Evolutionary conservation across 2,888 invertebrate species (phyloP).

Genomic region (Luperina testacea): DNA sequence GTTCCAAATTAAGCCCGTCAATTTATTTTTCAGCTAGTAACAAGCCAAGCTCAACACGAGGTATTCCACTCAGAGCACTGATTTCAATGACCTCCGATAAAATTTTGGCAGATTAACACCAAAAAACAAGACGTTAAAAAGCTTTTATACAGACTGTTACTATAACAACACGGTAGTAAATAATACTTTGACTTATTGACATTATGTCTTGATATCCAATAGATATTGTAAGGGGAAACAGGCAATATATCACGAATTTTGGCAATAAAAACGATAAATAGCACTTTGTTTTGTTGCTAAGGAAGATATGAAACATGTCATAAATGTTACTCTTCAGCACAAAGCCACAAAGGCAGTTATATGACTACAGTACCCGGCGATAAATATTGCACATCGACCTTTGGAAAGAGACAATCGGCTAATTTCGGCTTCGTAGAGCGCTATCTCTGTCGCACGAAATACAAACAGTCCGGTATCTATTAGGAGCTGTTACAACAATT

Average conservation of each 20-base stretch:
- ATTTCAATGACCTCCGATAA: not conserved
- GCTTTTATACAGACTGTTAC: not conserved
- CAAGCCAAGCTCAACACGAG: not conserved
- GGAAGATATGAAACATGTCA: slow-evolving; percentile 36
- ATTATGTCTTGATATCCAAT: slow-evolving; percentile 49
- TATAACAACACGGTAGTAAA: slow-evolving; percentile 34
- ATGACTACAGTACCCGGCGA: not conserved
- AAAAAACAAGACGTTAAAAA: slow-evolving; percentile 12
- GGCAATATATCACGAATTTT: slow-evolving; percentile 52
- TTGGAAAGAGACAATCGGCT: too few relatives aligned
- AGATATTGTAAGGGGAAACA: slow-evolving; percentile 32
- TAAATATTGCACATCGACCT: too few relatives aligned
- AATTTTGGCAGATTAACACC: slow-evolving; percentile 14
- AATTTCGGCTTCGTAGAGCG: too few relatives aligned
- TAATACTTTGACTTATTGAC: slow-evolving; percentile 41
- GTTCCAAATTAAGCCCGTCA: not conserved
- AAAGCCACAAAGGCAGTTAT: not conserved
- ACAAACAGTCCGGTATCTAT: too few relatives aligned
- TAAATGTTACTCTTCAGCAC: slow-evolving; percentile 18
- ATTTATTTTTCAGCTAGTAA: slow-evolving; percentile 14
- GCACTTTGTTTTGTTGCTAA: slow-evolving; percentile 54
- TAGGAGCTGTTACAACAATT: too few relatives aligned
- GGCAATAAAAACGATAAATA: slow-evolving; percentile 62
- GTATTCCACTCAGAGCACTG: too few relatives aligned
- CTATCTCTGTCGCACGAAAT: too few relatives aligned